Percentiles rank a stretch among this genome's conserved stretches.
Conservation (phyloP, 2,888 invertebrate genomes). For the Hofmannophila pseudospretella region DNA sequence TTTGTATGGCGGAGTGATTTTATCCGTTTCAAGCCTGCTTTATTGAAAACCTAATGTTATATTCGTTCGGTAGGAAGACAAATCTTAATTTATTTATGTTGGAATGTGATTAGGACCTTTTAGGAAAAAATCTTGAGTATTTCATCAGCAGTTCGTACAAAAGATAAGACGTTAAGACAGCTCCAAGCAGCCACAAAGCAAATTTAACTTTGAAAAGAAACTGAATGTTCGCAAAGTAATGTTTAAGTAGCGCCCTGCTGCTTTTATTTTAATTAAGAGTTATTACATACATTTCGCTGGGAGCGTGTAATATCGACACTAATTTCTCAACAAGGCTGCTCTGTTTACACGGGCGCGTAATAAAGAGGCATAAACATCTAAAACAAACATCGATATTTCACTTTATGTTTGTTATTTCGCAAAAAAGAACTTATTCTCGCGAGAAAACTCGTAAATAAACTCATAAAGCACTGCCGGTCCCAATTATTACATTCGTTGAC, state of each 20-base stretch:
- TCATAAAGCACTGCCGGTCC: slow-evolving; percentile 52
- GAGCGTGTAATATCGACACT: slow-evolving; percentile 25
- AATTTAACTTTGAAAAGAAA: no score
- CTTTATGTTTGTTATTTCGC: slow-evolving; percentile 44
- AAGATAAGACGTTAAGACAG: neutral
- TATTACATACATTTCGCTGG: slow-evolving; percentile 20
- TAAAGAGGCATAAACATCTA: slow-evolving; percentile 44
- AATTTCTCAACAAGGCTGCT: slow-evolving; percentile 32
- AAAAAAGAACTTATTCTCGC: slow-evolving; percentile 46
- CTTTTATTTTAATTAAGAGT: slow-evolving; percentile 20
- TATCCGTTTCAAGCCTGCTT: neutral
- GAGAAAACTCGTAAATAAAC: slow-evolving; percentile 56
- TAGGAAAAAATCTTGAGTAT: no score
- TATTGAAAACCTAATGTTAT: no score
- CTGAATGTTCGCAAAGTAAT: slow-evolving; percentile 9
- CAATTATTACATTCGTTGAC: slow-evolving; percentile 61
- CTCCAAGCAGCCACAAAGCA: neutral
- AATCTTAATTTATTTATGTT: no score
- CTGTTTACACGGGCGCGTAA: slow-evolving; percentile 45
- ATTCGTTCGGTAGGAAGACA: no score
- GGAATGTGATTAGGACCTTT: no score
- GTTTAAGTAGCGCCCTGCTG: slow-evolving; percentile 6
- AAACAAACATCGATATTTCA: slow-evolving; percentile 53
- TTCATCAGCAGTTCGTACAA: neutral
- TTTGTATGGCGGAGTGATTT: neutral